Base-by-base conservation (phyloP, 1,140 invertebrate genomes). In the Melitaea cinxia region DNA sequence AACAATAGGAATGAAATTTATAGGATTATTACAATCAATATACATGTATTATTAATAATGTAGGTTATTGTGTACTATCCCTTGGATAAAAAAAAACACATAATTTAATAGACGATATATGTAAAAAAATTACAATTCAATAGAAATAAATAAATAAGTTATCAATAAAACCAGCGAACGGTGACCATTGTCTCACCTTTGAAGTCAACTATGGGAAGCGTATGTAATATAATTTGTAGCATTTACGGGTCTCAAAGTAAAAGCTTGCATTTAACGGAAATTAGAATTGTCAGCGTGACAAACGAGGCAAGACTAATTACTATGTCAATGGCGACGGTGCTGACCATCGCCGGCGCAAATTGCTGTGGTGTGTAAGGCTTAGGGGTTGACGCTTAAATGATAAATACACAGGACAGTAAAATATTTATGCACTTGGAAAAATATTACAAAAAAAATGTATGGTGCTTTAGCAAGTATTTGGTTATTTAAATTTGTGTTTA, bases 241-340 rank as follows among this genome's bases (percentile, higher is more conserved):
- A 19, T 19, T 39, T 55, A 24, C 35, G 7, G 19, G 17, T 23
- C 14, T 9, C 52, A 56, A 56, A 54, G 56, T 68, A 64, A 68
- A 59, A 57, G 66, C 26, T 15, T 54, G 45, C 66, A 56, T 67
- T 57, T 54, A 55, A 26, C 49, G 66, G 59, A 68, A 63, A 68
- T 68, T 68, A 68, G 66, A 58, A 49, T 59, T 56, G 52, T 67
- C 65, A 49, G 42, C 15, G 60, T 68, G 37, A 64, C 60, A 64
- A 68, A 58, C 66, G 61, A 57, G 15, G 56, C 62, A 52, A 1
- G 50, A 47, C 56, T 69, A 65, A 69, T 65, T 65, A 65, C 61
- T 59, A 53, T 69, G 67, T 69, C 61, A 65, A 59, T 65, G 50
- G 28, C 24, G 33, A 30, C 63, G 54, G 26, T 60, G 47, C 49